phyloP scores from a whole-genome alignment of 2,113 vertebrate species.

The Dissostichus mawsoni region DNA sequence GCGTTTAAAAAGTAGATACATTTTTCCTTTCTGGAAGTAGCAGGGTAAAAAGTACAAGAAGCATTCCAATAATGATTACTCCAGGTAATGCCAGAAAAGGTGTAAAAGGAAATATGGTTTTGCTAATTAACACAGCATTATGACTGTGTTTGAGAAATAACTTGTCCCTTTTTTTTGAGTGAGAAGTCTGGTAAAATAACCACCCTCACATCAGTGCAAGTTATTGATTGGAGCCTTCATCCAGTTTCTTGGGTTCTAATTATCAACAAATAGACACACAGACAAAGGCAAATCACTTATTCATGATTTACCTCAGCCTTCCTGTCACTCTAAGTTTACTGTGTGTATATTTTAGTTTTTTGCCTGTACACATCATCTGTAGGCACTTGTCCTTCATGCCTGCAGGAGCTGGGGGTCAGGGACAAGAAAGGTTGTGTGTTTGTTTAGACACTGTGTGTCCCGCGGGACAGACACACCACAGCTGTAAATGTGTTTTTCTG shows the following conservation, averaged over 20 bases:
- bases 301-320: background rate
- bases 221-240: background rate
- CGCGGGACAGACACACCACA: background rate
- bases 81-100: too few species aligned
- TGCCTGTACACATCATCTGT: background rate
- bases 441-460: conserved; percentile 35
- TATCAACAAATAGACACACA: background rate
- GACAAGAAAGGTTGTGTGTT: conserved; percentile 25
- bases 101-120: background rate
- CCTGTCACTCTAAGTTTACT: background rate
- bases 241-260: too few species aligned
- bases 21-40: too few species aligned
- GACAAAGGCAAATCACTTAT: background rate
- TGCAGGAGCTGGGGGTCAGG: background rate
- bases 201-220: background rate
- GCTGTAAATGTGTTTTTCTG: conserved; percentile 60
- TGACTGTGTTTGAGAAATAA: too few species aligned
- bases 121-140: too few species aligned
- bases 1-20: too few species aligned
- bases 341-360: background rate
- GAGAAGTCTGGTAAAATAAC: background rate
- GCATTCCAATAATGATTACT: too few species aligned
- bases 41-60: too few species aligned
- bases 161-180: too few species aligned
- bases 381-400: conserved; percentile 6